A percentile compares a stretch with the other conserved stretches of the same genome.
phyloP scores from a whole-genome alignment of 2,888 invertebrate genomes.

The Girardia tigrina region DNA sequence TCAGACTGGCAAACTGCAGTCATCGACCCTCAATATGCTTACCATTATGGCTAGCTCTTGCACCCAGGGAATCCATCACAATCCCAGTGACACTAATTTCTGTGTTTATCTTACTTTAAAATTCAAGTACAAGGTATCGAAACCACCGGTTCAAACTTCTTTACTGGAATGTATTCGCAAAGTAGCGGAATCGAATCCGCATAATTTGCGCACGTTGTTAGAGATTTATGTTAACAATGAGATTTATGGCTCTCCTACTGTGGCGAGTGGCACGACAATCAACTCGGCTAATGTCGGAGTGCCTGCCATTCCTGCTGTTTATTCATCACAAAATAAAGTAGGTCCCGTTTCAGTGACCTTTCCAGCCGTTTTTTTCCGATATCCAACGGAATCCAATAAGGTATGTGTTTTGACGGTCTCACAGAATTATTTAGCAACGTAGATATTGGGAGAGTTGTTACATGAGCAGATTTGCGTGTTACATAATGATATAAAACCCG shows the following conservation, averaged over 20 bases:
- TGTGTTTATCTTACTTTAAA: not conserved
- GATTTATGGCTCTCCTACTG: not conserved
- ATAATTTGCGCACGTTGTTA: not conserved
- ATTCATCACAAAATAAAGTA: not conserved
- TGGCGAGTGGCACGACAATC: not conserved
- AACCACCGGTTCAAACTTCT: not conserved
- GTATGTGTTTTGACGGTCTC: not conserved
- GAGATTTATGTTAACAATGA: not conserved
- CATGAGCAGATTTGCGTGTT: constrained; percentile 20
- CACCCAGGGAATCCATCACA: not conserved
- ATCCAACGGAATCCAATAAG: not conserved
- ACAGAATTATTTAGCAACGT: not conserved
- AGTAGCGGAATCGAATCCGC: not conserved
- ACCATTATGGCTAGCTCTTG: not conserved
- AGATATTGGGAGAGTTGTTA: constrained; percentile 16
- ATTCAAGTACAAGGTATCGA: not conserved
- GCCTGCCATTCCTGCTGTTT: not conserved
- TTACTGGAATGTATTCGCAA: not conserved
- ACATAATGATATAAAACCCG: not conserved
- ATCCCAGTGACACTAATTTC: not conserved
- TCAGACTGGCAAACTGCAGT: not conserved
- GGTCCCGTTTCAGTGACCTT: not conserved
- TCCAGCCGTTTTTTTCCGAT: not conserved
- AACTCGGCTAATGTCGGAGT: not conserved
- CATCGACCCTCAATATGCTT: not conserved